Evolutionary conservation across 1,140 invertebrate genomes (phyloP).

Genomic region (Nasonia giraulti): DNA sequence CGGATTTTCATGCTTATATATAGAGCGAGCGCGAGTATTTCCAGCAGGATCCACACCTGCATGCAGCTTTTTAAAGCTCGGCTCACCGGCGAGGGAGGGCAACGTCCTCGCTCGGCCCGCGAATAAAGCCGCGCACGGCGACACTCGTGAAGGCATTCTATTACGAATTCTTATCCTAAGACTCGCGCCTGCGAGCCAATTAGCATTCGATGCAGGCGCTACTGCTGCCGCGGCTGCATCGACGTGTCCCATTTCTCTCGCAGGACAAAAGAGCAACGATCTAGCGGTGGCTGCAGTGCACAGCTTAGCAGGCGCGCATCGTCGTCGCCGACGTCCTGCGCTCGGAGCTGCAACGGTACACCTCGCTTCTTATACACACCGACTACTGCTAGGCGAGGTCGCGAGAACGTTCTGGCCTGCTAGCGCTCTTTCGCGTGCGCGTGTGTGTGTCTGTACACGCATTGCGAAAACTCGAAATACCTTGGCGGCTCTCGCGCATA

Average conservation of each 20-base stretch:
- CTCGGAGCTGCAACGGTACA: constrained; percentile 44
- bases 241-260: constrained; percentile 41
- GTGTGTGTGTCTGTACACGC: not conserved
- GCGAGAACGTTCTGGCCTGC: constrained; percentile 18
- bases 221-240: not conserved
- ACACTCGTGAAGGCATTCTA: not conserved
- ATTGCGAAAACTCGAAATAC: not conserved
- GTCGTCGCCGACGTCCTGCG: constrained; percentile 5
- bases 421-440: not conserved
- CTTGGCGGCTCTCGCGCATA: too few species aligned
- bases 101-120: not conserved
- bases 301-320: constrained; percentile 1
- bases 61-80: too few species aligned
- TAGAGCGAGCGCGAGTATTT: not conserved
- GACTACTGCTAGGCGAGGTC: constrained; percentile 27
- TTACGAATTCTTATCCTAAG: constrained; percentile 6
- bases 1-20: not conserved
- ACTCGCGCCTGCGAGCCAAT: constrained; percentile 16
- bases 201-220: constrained; percentile 41
- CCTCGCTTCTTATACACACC: constrained; percentile 18
- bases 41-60: too few species aligned
- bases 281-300: not conserved
- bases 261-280: constrained; percentile 48
- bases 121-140: not conserved
- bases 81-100: not conserved